phyloP scores from a whole-genome alignment of 2,888 invertebrate species.

The Trilocha varians region DNA sequence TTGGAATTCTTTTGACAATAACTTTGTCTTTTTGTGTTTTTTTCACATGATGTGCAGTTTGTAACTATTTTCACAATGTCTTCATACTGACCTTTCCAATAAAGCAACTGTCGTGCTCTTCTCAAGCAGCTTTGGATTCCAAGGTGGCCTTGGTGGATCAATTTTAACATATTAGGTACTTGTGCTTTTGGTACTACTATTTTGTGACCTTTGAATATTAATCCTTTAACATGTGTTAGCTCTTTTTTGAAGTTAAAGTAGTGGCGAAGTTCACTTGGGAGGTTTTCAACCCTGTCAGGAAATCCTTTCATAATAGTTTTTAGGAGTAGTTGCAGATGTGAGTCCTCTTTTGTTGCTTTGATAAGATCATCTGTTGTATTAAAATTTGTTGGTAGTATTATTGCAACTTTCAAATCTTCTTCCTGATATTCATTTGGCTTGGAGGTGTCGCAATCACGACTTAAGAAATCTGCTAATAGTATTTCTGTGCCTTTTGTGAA shows the following conservation, averaged over 20 bases:
- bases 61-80: neutral
- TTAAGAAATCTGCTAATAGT: too few species aligned
- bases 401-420: too few species aligned
- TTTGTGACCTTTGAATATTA: too few species aligned
- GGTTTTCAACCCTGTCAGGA: neutral
- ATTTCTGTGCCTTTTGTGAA: too few species aligned
- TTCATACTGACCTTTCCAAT: conserved; percentile 2
- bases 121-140: neutral
- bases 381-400: too few species aligned
- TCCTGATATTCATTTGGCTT: too few species aligned
- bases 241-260: neutral
- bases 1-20: conserved; percentile 8
- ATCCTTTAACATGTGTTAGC: neutral
- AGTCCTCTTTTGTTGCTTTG: neutral
- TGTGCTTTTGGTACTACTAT: too few species aligned
- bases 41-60: neutral
- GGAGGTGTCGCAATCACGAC: too few species aligned
- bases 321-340: neutral
- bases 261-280: neutral
- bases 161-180: too few species aligned
- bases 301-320: neutral
- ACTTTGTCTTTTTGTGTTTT: too few species aligned
- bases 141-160: neutral
- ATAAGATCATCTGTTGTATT: too few species aligned
- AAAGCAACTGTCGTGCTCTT: neutral